Evolutionary conservation across 2,797 vertebrate genomes (phyloP).

Genomic region (Ciconia nigra): DNA sequence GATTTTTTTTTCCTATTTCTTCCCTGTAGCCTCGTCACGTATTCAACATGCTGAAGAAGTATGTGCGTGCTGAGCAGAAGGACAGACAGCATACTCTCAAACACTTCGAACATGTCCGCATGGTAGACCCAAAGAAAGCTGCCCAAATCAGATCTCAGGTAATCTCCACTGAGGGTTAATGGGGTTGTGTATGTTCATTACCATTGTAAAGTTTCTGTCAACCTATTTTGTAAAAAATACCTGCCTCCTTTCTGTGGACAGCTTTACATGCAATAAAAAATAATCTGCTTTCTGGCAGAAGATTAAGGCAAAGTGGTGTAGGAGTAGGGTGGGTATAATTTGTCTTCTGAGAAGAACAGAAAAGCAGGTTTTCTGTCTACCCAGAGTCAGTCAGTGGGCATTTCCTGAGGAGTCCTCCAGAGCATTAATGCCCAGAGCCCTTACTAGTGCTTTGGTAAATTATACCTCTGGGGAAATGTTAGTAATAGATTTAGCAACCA

Average conservation of each 20-base stretch:
- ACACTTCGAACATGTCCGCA: constrained; percentile 94
- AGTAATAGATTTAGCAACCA: neutral
- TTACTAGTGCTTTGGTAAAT: neutral
- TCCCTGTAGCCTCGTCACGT: constrained; percentile 88
- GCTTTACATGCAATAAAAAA: neutral
- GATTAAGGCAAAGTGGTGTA: neutral
- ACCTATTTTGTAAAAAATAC: neutral
- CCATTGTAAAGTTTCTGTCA: neutral
- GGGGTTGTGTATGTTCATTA: neutral
- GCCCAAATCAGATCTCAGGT: constrained; percentile 96
- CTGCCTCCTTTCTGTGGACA: neutral
- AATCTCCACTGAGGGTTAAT: neutral
- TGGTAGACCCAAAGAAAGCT: constrained; percentile 96
- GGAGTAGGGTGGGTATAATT: neutral
- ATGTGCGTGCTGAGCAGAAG: constrained; percentile 95
- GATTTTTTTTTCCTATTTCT: neutral
- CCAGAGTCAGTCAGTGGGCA: neutral
- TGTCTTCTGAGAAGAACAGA: neutral
- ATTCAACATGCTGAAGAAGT: constrained; percentile 94
- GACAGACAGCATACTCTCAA: constrained; percentile 96
- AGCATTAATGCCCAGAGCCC: neutral
- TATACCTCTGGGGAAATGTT: neutral
- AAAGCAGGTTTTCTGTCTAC: neutral
- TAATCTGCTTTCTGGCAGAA: neutral
- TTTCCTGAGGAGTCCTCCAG: neutral